Base-by-base conservation (phyloP, 2,888 invertebrate genomes). In the Microchrysa polita region DNA sequence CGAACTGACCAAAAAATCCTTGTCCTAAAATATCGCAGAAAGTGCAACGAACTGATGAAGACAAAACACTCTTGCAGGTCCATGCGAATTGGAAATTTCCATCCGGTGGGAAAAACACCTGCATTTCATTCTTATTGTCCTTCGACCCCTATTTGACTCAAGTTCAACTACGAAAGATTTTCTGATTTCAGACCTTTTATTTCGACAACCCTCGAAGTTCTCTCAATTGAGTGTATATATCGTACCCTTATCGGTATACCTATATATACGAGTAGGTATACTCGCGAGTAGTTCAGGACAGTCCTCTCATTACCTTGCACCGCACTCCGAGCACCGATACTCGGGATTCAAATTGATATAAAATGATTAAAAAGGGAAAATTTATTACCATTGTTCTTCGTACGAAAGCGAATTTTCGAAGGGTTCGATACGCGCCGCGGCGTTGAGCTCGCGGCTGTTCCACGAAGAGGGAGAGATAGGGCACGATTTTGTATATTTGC, bases 281-380 rank as follows among this genome's bases (percentile, higher is more conserved):
- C 27, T 34, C 27, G 4, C 27, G 2, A 34, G 27, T 34, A n/a
- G n/a, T n/a, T n/a, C n/a, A n/a, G n/a, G n/a, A n/a, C n/a, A n/a
- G n/a, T 10, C 14, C 4, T 22, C 40, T 10, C 40, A 40, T 9
- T 10, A 7, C 40, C 27, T 27, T 27, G 20, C 65, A 2, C n/a
- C n/a, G n/a, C n/a, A 18, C 14, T 40, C 16, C 16, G 40, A 34
- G n/a, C 27, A 27, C 14, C 34, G 14, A 34, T 9, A 1, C 27
- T n/a, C n/a, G 52, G 40, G n/a, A 34, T 34, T 34, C 7, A 67
- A 52, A 67, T 27, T 2, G 48, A 23, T 22, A 65, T n/a, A 48
- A 18, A 67, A 67, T 57, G 55, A 69, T 57, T 69, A 69, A 55
- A 69, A 57, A 57, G 40, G 55, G 27, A 34, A 34, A 55, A 69